phyloP scores from a whole-genome alignment of 1,140 invertebrate species.

The Drosophila albomicans region DNA sequence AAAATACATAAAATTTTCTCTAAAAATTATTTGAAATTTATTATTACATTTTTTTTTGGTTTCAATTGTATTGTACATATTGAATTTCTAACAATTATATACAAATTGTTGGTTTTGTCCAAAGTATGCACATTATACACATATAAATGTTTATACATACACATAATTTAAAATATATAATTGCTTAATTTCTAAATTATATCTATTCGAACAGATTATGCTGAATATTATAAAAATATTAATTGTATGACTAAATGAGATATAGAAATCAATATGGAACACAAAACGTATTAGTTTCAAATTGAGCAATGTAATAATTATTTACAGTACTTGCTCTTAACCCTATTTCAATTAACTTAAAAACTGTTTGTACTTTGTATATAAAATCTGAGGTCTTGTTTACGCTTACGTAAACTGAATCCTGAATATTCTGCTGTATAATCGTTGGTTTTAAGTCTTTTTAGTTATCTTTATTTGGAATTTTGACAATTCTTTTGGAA shows the following conservation, averaged over 20 bases:
- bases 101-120: constrained; percentile 65
- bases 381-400: constrained; percentile 54
- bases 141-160: constrained; percentile 9
- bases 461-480: constrained; percentile 16
- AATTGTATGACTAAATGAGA: constrained; percentile 18
- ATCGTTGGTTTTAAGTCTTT: constrained; percentile 56
- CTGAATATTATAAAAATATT: constrained; percentile 9
- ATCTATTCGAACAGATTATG: constrained; percentile 41
- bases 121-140: constrained; percentile 42
- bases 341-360: constrained; percentile 45
- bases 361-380: constrained; percentile 73
- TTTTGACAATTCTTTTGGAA: constrained; percentile 32
- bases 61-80: constrained; percentile 63
- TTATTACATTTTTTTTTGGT: constrained; percentile 62
- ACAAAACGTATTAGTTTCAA: constrained; percentile 6
- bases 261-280: constrained; percentile 1
- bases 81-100: constrained; percentile 76
- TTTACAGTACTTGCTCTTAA: constrained; percentile 26
- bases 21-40: constrained; percentile 26
- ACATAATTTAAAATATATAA: constrained; percentile 33
- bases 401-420: constrained; percentile 38
- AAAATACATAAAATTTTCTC: not conserved
- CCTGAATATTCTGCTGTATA: constrained; percentile 43
- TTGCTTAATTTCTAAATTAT: constrained; percentile 53
- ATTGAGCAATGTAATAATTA: constrained; percentile 17